These are phyloP conservation scores for Phyto melanocephala DNA, from an alignment of 2,888 invertebrate genomes.

Conservation along the genomic window DNA sequence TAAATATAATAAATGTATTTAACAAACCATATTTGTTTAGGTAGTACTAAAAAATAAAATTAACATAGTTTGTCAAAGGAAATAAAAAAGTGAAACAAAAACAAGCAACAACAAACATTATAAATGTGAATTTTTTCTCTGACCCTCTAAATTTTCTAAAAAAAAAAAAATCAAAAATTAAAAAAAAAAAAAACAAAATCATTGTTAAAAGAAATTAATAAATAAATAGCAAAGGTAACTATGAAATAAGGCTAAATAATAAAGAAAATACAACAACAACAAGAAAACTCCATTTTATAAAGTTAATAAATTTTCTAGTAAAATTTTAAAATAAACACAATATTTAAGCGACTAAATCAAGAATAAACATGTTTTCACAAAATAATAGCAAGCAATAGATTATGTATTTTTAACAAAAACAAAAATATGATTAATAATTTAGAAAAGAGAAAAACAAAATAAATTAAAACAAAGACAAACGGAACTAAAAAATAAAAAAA, in stretches of 20 bases:
- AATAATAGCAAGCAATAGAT: constrained; percentile 52
- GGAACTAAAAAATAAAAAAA: background rate
- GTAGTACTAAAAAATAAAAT: constrained; percentile 19
- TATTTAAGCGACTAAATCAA: constrained; percentile 33
- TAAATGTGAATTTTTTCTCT: constrained; percentile 47
- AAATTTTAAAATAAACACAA: constrained; percentile 52
- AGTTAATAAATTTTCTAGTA: constrained; percentile 56
- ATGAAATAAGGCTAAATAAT: constrained; percentile 6
- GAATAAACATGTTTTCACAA: constrained; percentile 31
- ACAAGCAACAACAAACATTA: constrained; percentile 33
- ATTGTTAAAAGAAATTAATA: constrained; percentile 22
- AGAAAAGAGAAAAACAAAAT: background rate
- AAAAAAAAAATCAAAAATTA: constrained; percentile 4
- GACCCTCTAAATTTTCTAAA: background rate
- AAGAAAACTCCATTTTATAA: constrained; percentile 50
- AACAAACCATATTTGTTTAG: constrained; percentile 61
- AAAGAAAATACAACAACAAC: background rate
- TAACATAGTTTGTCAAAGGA: constrained; percentile 16
- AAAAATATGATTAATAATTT: constrained; percentile 6
- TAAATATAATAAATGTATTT: constrained; percentile 7
- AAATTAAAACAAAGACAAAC: background rate
- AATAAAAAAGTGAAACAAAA: constrained; percentile 17
- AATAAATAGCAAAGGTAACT: constrained; percentile 44
- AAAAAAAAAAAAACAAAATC: background rate
- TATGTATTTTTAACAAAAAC: constrained; percentile 44